Conservation (phyloP, 2,797 vertebrate genomes). For the Microctenopoma lineatum region DNA sequence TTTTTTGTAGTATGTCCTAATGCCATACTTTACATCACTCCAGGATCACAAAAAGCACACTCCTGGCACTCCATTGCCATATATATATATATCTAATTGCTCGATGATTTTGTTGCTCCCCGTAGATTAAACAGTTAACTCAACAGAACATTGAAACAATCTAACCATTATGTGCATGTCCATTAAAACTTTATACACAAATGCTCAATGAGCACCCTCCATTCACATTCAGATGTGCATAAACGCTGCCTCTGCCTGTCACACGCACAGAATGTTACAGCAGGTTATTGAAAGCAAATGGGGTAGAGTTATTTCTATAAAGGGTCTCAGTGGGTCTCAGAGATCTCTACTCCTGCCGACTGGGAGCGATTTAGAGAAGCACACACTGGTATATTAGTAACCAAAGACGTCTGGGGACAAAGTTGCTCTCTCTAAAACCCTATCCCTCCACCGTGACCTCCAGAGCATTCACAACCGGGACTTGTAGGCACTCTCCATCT, state of each 20-base stretch:
- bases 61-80: constrained; percentile 52
- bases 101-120: constrained; percentile 73
- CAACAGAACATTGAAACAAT: constrained; percentile 61
- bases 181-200: constrained; percentile 67
- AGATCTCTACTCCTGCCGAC: constrained; percentile 75
- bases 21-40: constrained; percentile 54
- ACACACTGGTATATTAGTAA: constrained; percentile 83
- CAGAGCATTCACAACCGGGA: constrained; percentile 74
- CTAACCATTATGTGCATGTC: constrained; percentile 76
- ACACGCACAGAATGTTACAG: constrained; percentile 49
- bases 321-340: constrained; percentile 82
- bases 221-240: constrained; percentile 44
- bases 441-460: constrained; percentile 77
- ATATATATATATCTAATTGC: constrained; percentile 79
- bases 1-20: constrained; percentile 53
- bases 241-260: background rate
- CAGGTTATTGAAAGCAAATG: constrained; percentile 80
- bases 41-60: constrained; percentile 43
- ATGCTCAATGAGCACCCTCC: constrained; percentile 63
- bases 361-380: constrained; percentile 82
- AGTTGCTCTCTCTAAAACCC: constrained; percentile 73
- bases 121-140: constrained; percentile 66
- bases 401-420: constrained; percentile 79
- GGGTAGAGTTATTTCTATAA: constrained; percentile 86
- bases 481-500: constrained; percentile 65